Evolutionary conservation across 2,888 invertebrate genomes (phyloP), one percentile per base, ranked within the genome.

Genomic region (Anthophora plumipes): DNA sequence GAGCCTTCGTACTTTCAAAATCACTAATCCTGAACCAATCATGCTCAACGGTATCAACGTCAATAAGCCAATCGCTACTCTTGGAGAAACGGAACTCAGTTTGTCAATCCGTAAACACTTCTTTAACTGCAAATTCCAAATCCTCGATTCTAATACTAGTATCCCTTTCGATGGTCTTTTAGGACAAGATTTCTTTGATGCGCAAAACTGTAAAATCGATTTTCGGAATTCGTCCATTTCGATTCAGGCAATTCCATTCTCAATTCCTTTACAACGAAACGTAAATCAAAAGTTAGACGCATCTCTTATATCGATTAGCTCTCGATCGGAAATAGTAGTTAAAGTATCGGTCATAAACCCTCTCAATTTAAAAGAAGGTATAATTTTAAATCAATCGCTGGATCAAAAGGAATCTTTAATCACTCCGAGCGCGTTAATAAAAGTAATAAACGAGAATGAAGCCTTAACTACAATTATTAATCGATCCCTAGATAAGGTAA

Each of bases 111-210:
- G 55, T 31, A 46, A 57, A 14, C 5, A 55, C 6, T 25, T 17
- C 5, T 46, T 57, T 46, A 43, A 25, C 14, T 11, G n/a, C 14
- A 69, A 48, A 41, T 69, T 69, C 7, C 68, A 68, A 69, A 14
- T 69, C 7, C 22, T 69, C n/a, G 22, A 46, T 22, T 46, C 69
- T 1, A 48, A 46, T 8, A 55, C 67, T 1, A 25, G 43, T 46
- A 59, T 69, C 14, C 68, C 68, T n/a, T 59, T 69, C 8, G 69
- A 68, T 48, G 55, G 68, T 55, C 25, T 68, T 11, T 37, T 68
- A 55, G 68, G 57, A 12, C 25, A 68, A 31, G 57, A 69, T 14
- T 69, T 69, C 37, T 59, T 69, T 7, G 31, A 59, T 14, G 17
- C 31, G 5, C 57, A 69, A 20, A 59, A 59, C 37, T 46, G 31